Evolutionary conservation across 2,888 invertebrate genomes (phyloP), one percentile per base, ranked within the genome.

Genomic region (Cerastoderma edule): DNA sequence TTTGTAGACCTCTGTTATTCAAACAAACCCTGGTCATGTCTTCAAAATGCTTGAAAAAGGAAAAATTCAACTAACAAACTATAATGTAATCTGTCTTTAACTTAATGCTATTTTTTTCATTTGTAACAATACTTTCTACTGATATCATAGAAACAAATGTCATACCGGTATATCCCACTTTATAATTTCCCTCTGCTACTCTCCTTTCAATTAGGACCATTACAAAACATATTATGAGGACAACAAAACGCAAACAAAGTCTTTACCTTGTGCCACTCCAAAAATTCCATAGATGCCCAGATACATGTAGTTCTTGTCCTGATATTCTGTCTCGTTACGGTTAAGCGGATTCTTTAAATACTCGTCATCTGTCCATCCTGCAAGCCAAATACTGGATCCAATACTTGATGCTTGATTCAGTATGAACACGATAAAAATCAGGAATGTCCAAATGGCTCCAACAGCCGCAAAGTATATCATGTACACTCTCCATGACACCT

Each of bases 401-500:
- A 92, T 87, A 54, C 85, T 85, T n/a, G 84, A 82, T 0, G 77
- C 86, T 78, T 91, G 91, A 76, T 89, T 91, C 6, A 86, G 13
- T n/a, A 89, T 68, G 73, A 89, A 92, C 72, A 89, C 76, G 0
- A 87, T 94, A 91, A 98, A 96, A 93, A 98, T 95, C 0, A 96
- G 75, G 69, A 97, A 94, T 1, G 98, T 96, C 28, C 95, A 92
- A 0, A 96, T 95, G 66, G 96, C 94, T 68, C 95, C 93, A 85
- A 96, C 92, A 60, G 98, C 97, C 92, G 95, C 95, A 82, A 98
- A 94, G 92, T 99, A 99, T 92, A 97, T 96, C 88, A 96, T 95
- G 94, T 98, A 99, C 0, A 99, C 98, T 78, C 94, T 94, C 95
- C 96, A 95, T 93, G 97, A 97, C 1, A 99, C 97, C 93, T 93